These are phyloP conservation scores for Sepiola atlantica DNA, from an alignment of 2,888 invertebrate genomes.

Conservation along the genomic window DNA sequence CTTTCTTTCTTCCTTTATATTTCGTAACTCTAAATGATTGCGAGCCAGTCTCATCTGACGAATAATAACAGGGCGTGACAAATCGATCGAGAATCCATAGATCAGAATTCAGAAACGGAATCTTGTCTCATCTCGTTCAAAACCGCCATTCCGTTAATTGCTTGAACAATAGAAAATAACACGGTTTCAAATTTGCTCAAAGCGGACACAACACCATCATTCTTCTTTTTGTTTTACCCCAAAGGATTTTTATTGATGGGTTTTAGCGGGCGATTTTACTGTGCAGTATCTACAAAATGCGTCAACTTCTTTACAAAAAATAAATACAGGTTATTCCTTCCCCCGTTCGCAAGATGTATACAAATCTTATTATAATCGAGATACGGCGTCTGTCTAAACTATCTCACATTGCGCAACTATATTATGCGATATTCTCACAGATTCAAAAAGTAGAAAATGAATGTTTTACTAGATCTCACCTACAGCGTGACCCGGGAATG, in stretches of 20 bases:
- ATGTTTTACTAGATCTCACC: no score
- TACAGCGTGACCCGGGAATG: no score
- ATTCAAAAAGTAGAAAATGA: no score
- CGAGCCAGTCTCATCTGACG: neutral
- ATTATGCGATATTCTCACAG: no score
- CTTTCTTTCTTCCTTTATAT: neutral
- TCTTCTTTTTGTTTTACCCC: neutral
- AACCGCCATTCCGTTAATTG: neutral
- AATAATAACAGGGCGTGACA: neutral
- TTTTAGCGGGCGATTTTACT: neutral
- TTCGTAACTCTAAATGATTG: neutral
- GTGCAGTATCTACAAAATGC: no score
- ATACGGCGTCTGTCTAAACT: no score
- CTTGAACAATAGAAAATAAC: neutral
- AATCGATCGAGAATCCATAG: constrained; percentile 32
- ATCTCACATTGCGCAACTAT: no score
- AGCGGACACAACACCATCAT: neutral
- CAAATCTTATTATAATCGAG: no score
- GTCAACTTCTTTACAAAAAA: no score
- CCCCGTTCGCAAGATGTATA: no score
- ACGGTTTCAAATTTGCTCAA: constrained; percentile 21
- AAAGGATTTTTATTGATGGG: neutral
- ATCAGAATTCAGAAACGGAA: neutral
- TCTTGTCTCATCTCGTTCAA: neutral
- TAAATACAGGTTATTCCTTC: no score